Evolutionary conservation across 2,888 invertebrate genomes (phyloP).

Genomic region (Scaptomyza flava): DNA sequence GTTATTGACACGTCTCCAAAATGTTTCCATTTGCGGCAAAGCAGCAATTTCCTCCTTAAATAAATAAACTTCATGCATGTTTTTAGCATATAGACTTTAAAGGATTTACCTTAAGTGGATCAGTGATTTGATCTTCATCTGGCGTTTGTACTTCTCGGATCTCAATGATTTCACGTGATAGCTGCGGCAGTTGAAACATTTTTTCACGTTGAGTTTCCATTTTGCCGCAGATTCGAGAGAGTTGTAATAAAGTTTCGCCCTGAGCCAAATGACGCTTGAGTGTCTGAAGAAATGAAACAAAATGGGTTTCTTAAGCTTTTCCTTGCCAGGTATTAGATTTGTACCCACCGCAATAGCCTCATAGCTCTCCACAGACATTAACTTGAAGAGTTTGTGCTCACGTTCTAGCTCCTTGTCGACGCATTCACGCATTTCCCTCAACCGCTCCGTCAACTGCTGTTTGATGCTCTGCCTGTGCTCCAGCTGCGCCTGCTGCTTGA

Average conservation of each 20-base stretch:
- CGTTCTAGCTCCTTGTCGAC: slow-evolving; percentile 85
- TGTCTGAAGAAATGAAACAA: slow-evolving; percentile 77
- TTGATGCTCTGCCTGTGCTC: slow-evolving; percentile 85
- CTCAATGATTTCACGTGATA: slow-evolving; percentile 69
- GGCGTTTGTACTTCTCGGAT: slow-evolving; percentile 73
- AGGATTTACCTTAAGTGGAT: slow-evolving; percentile 52
- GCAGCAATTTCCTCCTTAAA: slow-evolving; percentile 85
- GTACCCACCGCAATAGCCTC: slow-evolving; percentile 78
- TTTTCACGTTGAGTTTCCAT: slow-evolving; percentile 88
- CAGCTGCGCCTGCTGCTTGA: slow-evolving; percentile 84
- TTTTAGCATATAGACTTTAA: neutral
- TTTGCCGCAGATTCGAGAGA: slow-evolving; percentile 88
- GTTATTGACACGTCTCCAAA: slow-evolving; percentile 88
- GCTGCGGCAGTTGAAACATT: slow-evolving; percentile 82
- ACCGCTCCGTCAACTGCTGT: slow-evolving; percentile 85
- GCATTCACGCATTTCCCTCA: slow-evolving; percentile 86
- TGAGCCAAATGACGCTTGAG: slow-evolving; percentile 86
- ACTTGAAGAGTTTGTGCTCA: slow-evolving; percentile 86
- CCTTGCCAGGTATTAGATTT: neutral
- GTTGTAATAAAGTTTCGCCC: slow-evolving; percentile 87
- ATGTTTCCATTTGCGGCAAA: slow-evolving; percentile 88
- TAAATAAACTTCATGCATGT: neutral
- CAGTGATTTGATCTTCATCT: slow-evolving; percentile 57
- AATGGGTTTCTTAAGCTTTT: neutral
- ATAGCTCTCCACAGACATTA: slow-evolving; percentile 87